These are phyloP conservation scores for Scaptomyza graminum DNA, from an alignment of 1,140 invertebrate genomes.

Conservation along the genomic window DNA sequence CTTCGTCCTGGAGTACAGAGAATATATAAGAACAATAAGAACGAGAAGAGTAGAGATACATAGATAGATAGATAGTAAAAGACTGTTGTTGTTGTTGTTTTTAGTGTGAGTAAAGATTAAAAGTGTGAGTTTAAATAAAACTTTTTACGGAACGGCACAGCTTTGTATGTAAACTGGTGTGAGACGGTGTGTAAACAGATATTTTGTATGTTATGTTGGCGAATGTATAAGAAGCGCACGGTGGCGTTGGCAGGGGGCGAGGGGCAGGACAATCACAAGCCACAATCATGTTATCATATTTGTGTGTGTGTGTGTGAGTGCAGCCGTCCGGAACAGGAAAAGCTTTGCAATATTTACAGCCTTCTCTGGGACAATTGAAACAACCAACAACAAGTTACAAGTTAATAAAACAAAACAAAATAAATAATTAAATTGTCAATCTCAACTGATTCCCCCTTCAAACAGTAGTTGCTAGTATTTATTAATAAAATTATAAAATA, in stretches of 20 bases:
- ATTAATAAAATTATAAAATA: background rate
- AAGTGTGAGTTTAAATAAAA: constrained; percentile 19
- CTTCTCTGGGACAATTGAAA: constrained; percentile 5
- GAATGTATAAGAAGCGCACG: constrained; percentile 29
- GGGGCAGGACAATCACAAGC: constrained; percentile 31
- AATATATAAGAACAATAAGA: constrained; percentile 84
- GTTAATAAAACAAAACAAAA: background rate
- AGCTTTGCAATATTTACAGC: constrained; percentile 53
- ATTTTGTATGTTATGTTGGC: constrained; percentile 20
- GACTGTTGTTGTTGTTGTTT: constrained; percentile 45
- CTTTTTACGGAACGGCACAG: constrained; percentile 42
- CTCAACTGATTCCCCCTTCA: constrained; percentile 5
- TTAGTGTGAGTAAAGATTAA: constrained; percentile 6
- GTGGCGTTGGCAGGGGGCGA: constrained; percentile 22
- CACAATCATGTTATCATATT: constrained; percentile 8
- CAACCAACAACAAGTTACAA: background rate
- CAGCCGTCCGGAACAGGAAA: constrained; percentile 15
- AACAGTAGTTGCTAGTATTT: constrained; percentile 11
- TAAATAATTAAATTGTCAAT: background rate
- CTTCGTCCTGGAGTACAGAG: constrained; percentile 89
- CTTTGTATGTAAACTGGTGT: constrained; percentile 12
- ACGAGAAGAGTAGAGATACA: constrained; percentile 68
- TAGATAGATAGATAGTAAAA: constrained; percentile 50
- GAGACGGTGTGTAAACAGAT: constrained; percentile 17
- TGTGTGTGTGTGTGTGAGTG: background rate